Evolutionary conservation across 2,888 invertebrate genomes (phyloP), one percentile per base, ranked within the genome.

Genomic region (Corythucha ciliata): DNA sequence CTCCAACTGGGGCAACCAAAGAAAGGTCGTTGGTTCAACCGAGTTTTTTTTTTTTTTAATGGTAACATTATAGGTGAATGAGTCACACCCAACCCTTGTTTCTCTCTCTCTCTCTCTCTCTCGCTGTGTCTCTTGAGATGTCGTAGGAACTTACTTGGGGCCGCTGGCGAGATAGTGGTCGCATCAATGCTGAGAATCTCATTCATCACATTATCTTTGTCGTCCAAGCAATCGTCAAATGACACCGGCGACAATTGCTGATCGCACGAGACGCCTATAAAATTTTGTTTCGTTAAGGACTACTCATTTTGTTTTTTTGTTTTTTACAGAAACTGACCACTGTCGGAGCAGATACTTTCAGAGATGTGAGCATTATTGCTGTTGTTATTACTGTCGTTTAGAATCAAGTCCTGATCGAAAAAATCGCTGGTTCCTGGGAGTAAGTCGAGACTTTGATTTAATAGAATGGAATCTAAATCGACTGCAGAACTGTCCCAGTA

Each of bases 391-490:
- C 40, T 41, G n/a, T 48, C 48, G 8, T 26, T 5, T n/a, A n/a
- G n/a, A n/a, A n/a, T n/a, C n/a, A n/a, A n/a, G n/a, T n/a, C n/a
- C n/a, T n/a, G n/a, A n/a, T n/a, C n/a, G n/a, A n/a, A n/a, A n/a
- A n/a, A n/a, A n/a, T n/a, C n/a, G n/a, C n/a, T n/a, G 21, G 58
- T 27, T 32, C 57, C 53, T 25, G 41, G 54, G 12, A 54, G 55
- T 48, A 54, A 53, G 34, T 68, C 60, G 37, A 59, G 56, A 7
- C 52, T 45, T 22, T 52, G 44, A 18, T 55, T 52, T 33, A 58
- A 79, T 64, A 82, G 75, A 50, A 83, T 78, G 3, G 76, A 74
- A 62, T 82, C 80, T 63, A 83, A 75, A 62, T n/a, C n/a, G n/a
- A n/a, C n/a, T n/a, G n/a, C n/a, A n/a, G n/a, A n/a, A n/a, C n/a